These are phyloP conservation scores for Callipepla squamata DNA, from an alignment of 2,113 vertebrate genomes.

Conservation along the genomic window DNA sequence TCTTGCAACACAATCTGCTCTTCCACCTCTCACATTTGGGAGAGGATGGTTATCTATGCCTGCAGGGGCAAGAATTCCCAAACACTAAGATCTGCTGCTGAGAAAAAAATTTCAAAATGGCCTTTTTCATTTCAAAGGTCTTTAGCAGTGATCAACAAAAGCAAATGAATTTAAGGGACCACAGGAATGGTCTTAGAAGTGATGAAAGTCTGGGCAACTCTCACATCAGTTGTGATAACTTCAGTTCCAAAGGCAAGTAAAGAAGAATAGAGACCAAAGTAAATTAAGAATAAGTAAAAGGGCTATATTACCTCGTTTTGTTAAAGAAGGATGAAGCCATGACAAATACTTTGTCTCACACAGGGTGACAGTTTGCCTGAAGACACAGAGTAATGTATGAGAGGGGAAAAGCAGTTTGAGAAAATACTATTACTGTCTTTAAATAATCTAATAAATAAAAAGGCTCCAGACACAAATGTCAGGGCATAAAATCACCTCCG, in stretches of 20 bases:
- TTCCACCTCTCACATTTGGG: background rate
- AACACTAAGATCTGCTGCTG: background rate
- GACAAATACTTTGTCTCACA: background rate
- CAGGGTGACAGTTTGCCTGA: background rate
- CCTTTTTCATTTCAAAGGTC: background rate
- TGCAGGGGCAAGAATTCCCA: background rate
- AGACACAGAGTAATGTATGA: background rate
- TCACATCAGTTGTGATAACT: background rate
- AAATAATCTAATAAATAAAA: background rate
- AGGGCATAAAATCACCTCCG: background rate
- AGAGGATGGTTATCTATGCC: background rate
- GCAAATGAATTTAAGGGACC: background rate
- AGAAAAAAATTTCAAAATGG: background rate
- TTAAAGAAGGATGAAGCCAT: background rate
- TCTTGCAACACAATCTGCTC: background rate
- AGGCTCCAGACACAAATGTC: background rate
- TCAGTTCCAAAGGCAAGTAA: background rate
- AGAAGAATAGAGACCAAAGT: background rate
- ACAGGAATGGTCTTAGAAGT: background rate
- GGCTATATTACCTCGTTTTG: background rate
- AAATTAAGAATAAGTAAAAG: background rate
- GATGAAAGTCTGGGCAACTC: background rate
- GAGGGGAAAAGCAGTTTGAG: background rate
- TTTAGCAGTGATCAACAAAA: background rate
- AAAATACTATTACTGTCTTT: background rate